Evolutionary conservation across 2,797 vertebrate genomes (phyloP).

Genomic region (Synanceia verrucosa): DNA sequence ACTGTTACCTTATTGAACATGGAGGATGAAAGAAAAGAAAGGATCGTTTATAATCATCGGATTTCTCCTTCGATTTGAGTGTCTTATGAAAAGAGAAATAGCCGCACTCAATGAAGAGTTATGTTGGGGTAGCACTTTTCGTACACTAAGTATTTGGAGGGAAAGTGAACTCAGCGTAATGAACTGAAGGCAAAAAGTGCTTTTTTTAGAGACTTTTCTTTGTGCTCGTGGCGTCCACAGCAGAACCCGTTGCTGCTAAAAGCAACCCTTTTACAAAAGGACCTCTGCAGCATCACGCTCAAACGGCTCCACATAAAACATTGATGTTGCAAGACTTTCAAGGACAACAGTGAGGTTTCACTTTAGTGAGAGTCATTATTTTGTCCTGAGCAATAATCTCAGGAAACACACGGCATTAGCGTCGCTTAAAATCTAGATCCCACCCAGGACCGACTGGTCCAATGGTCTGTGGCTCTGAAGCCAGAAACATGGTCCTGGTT

Average conservation of each 20-base stretch:
- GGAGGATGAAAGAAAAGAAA: neutral
- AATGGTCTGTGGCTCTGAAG: neutral
- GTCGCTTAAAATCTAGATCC: neutral
- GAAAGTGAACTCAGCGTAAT: neutral
- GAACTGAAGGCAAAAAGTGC: neutral
- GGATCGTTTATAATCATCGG: neutral
- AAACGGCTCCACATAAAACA: conserved; percentile 15
- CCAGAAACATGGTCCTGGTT: neutral
- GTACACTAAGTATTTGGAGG: neutral
- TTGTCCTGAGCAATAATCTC: neutral
- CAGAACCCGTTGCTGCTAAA: neutral
- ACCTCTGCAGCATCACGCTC: neutral
- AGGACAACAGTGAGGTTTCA: neutral
- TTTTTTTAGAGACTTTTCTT: conserved; percentile 2
- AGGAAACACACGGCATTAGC: neutral
- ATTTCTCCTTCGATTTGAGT: neutral
- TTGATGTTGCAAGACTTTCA: neutral
- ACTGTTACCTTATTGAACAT: neutral
- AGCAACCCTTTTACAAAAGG: neutral
- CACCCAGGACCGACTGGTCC: neutral
- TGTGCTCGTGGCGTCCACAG: neutral
- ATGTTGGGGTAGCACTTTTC: neutral
- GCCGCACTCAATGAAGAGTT: neutral
- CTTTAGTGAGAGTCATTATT: neutral
- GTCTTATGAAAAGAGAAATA: neutral